Base-by-base conservation (phyloP, 2,797 vertebrate genomes). In the Sparus aurata region DNA sequence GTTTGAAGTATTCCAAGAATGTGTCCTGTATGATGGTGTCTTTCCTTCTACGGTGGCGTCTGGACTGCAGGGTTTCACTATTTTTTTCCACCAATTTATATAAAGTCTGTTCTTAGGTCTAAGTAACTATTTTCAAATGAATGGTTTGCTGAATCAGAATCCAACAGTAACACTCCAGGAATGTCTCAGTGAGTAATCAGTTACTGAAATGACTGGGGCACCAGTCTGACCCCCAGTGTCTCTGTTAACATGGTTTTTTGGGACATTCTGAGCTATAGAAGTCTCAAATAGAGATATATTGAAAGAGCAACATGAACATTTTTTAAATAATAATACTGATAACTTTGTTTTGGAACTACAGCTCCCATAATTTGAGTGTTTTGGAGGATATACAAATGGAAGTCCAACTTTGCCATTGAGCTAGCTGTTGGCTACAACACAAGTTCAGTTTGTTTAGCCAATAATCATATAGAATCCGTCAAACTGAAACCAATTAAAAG, bases 311-410 rank as follows among this genome's bases (percentile, higher is more conserved):
- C 1, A n/a, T 50, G 16, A 49, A 7, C 30, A 34, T 3, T 6
- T 6, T 7, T 6, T 34, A 34, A 1, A 34, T 34, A 34, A 9
- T 34, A 34, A 9, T 9, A 34, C 8, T 34, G 23, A 46, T 46
- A 22, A 34, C 69, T 49, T 4, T 0, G 0, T 18, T 22, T 57
- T 27, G 47, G 49, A 57, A 77, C 50, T 47, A 57, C 50, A 62
- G 1, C 45, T 41, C 59, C 60, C 75, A 69, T 27, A 7, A 18
- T 43, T 43, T 30, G 5, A 16, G 13, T 1, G 1, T 8, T 23
- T 52, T 1, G 12, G 15, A 9, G 30, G 20, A n/a, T 20, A 34
- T 50, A 55, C 49, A 61, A 49, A 79, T 34, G 77, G 57, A 79
- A 79, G 41, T 78, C 10, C 10, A 25, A 50, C 23, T 34, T 53